Evolutionary conservation across 2,888 invertebrate species (phyloP).

Genomic region (Argyresthia albistria): DNA sequence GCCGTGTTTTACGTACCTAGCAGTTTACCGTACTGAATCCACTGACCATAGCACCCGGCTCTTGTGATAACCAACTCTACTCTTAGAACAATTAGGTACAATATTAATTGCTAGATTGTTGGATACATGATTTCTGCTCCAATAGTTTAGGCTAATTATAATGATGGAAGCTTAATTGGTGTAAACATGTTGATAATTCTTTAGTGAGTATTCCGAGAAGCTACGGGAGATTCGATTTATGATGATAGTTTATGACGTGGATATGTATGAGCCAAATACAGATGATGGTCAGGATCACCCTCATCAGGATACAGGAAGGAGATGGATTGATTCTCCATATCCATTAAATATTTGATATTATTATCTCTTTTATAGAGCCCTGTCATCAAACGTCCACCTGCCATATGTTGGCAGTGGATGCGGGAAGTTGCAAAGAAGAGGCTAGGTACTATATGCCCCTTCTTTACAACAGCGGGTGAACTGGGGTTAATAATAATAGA

Average conservation of each 20-base stretch:
- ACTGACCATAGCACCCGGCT: slow-evolving; percentile 27
- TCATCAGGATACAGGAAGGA: too few species aligned
- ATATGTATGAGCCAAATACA: background rate
- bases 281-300: too few species aligned
- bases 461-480: too few species aligned
- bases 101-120: background rate
- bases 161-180: slow-evolving; percentile 29
- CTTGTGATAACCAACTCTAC: background rate
- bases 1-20: too few species aligned
- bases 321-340: too few species aligned
- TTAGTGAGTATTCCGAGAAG: slow-evolving; percentile 3
- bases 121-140: slow-evolving; percentile 17
- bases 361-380: too few species aligned
- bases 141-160: slow-evolving; percentile 25
- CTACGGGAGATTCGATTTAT: background rate
- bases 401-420: too few species aligned
- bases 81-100: background rate
- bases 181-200: slow-evolving; percentile 19
- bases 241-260: background rate
- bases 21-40: slow-evolving; percentile 35
- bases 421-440: too few species aligned
- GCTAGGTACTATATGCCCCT: too few species aligned
- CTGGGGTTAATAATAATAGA: too few species aligned
- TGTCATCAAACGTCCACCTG: too few species aligned
- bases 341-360: too few species aligned